These are phyloP conservation scores for Heliconius himera DNA, from an alignment of 1,140 invertebrate species.

Conservation along the genomic window DNA sequence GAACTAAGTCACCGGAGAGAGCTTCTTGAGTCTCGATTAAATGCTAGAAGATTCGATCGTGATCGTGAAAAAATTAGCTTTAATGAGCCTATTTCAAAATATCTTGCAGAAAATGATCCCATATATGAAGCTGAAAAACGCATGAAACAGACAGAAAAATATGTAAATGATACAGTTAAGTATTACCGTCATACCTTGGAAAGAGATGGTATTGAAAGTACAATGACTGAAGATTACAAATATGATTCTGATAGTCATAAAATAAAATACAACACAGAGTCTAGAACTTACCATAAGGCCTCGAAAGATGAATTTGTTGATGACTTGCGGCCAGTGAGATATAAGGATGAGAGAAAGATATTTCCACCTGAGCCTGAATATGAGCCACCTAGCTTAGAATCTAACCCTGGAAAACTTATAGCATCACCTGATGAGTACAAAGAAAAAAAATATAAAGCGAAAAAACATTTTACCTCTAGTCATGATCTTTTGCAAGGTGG, in stretches of 20 bases:
- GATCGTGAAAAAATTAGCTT: conserved; percentile 68
- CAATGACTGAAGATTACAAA: conserved; percentile 69
- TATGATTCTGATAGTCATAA: conserved; percentile 68
- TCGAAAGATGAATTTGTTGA: conserved; percentile 79
- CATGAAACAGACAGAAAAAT: conserved; percentile 78
- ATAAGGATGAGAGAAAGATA: conserved; percentile 58
- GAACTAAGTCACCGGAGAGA: conserved; percentile 88
- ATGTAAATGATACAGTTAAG: conserved; percentile 81
- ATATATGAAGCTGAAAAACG: conserved; percentile 80
- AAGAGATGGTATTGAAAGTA: conserved; percentile 72
- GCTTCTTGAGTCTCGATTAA: conserved; percentile 87
- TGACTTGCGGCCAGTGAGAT: conserved; percentile 57
- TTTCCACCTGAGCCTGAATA: conserved; percentile 82
- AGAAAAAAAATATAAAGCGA: conserved; percentile 76
- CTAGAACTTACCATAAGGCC: conserved; percentile 65
- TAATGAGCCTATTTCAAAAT: conserved; percentile 70
- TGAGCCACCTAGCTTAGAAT: conserved; percentile 85
- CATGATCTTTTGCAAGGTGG: conserved; percentile 74
- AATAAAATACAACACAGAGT: conserved; percentile 70
- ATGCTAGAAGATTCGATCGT: conserved; percentile 81
- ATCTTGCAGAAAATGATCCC: conserved; percentile 73
- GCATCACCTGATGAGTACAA: conserved; percentile 83
- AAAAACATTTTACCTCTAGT: conserved; percentile 81
- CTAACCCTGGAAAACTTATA: conserved; percentile 82
- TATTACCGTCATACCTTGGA: conserved; percentile 77